Evolutionary conservation across 2,888 invertebrate genomes (phyloP).

Genomic region (Rhagonycha fulva): DNA sequence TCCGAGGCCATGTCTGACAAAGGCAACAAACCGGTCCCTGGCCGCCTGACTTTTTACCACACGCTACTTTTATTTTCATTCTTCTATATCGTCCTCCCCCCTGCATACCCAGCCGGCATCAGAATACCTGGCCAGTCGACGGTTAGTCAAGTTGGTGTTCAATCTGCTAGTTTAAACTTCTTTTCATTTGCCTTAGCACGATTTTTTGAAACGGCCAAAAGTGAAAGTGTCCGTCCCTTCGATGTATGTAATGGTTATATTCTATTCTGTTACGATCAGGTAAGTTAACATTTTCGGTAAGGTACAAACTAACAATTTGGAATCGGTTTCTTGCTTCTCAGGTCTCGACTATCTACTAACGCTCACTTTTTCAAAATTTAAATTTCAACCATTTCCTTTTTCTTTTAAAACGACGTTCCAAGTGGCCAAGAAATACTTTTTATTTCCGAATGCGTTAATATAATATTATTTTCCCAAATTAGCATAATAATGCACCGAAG

Average conservation of each 20-base stretch:
- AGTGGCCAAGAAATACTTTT: not conserved
- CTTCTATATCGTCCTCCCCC: conserved; percentile 32
- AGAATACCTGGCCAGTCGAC: conserved; percentile 36
- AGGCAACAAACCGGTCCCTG: conserved; percentile 36
- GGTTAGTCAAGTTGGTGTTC: conserved; percentile 30
- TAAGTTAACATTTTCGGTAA: not conserved
- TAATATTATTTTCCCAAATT: conserved; percentile 15
- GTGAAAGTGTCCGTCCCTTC: conserved; percentile 24
- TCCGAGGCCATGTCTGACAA: conserved; percentile 40
- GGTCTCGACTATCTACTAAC: not conserved
- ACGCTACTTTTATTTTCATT: conserved; percentile 40
- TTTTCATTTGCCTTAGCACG: conserved; percentile 9
- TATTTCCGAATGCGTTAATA: conserved; percentile 10
- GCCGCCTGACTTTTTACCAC: conserved; percentile 38
- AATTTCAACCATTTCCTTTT: not conserved
- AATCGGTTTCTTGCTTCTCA: not conserved
- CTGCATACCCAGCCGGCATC: conserved; percentile 33
- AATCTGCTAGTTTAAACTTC: conserved; percentile 28
- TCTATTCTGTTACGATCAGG: not conserved
- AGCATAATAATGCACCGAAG: conserved; percentile 26
- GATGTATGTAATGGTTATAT: not conserved
- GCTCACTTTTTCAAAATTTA: not conserved
- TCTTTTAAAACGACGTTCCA: not conserved
- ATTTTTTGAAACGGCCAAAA: conserved; percentile 6
- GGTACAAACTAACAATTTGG: not conserved